Base-by-base conservation (phyloP, 1,140 invertebrate species). In the Euwallacea similis region DNA sequence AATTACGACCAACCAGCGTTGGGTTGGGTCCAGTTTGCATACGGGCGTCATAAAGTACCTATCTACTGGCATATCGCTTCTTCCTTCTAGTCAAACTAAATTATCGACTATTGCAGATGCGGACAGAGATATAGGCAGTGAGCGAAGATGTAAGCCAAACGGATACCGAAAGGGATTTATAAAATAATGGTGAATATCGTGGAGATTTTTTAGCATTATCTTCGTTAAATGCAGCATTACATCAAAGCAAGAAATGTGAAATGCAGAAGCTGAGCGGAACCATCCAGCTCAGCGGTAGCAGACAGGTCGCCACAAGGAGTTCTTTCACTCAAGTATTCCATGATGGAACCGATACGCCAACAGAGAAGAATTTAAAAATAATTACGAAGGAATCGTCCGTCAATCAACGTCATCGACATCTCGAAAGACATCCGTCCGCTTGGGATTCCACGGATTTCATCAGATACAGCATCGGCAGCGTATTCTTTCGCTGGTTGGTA, bases 291-390 rank as follows among this genome's bases (percentile, higher is more conserved):
- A 33, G 21, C 21, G 21, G 21, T 33, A 33, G 21, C 46, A 6
- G 13, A 50, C 9, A 50, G 13, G 46, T 50, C 46, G 9, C 46
- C 46, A 33, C 21, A 33, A 33, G 21, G 21, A 33, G 21, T 33
- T 50, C 13, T 50, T 50, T 13, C 9, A 50, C 46, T 50, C 13
- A 2, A 13, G 13, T 13, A 50, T 50, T 50, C 46, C 46, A 13
- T 13, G 46, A 50, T 50, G 46, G 46, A 11, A 50, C 46, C 46
- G 46, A 50, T 50, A 50, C 46, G 46, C 46, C 46, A 13, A 50
- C 46, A 13, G 46, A 50, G 46, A 50, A 13, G 46, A 50, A 50
- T 50, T 50, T 50, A 50, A 50, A 50, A 50, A 50, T 50, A 50
- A 50, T 50, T 50, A 50, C 46, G 46, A 50, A 50, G 46, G 9